Base-by-base conservation (phyloP, 2,797 vertebrate species). In the Melanotaenia trifasciata region DNA sequence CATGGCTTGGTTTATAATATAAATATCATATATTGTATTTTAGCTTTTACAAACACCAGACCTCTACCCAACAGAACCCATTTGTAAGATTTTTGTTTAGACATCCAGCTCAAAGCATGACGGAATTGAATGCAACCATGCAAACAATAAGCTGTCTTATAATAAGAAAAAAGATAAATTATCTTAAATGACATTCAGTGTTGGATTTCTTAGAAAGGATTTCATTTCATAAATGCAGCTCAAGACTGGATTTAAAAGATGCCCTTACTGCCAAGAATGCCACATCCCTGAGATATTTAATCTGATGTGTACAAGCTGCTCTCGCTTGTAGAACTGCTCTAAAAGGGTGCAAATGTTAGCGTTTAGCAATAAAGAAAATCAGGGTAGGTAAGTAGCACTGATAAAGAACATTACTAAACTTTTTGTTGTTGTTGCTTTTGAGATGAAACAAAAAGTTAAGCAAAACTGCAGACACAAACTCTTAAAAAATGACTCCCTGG, bases 391-490 rank as follows among this genome's bases (percentile, higher is more conserved):
- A 47, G 28, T 0, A 54, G 38, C 66, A 50, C 30, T 0, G 4
- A 68, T 50, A 12, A 11, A 56, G 45, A 62, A 66, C 72, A 67
- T 16, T 70, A 40, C 69, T 60, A 35, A 16, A 16, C n/a, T 30
- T 53, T 63, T 38, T 20, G 57, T 74, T 43, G 14, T n/a, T 47
- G 4, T 45, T 45, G 18, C 24, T 30, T 58, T 32, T 28, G 7
- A 61, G 59, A 58, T 51, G 32, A 66, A 83, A 58, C 20, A 64
- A 35, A 5, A 70, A 68, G 54, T n/a, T 16, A 43, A 33, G 66
- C 20, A 74, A 64, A 81, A 38, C 20, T 56, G 30, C 12, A 30
- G 22, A 40, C 35, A 60, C 59, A 9, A 50, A 70, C 56, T 47
- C 30, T 45, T 38, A 60, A 3, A 64, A 63, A 77, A 59, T 66